Evolutionary conservation across 2,888 invertebrate genomes (phyloP), one percentile per base, ranked within the genome.

Genomic region (Nezara viridula): DNA sequence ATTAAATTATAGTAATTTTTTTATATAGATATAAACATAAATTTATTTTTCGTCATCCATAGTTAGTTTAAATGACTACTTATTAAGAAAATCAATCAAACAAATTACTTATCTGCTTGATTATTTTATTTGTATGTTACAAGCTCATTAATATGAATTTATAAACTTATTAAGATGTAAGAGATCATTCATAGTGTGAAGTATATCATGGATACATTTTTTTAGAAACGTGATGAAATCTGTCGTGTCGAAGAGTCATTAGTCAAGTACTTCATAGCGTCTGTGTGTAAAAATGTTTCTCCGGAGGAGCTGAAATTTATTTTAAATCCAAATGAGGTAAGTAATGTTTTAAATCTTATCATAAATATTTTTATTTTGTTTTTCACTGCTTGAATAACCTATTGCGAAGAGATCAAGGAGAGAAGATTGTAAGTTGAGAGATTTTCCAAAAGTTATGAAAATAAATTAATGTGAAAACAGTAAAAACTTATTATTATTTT

Each of bases 271-370:
- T 92, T 96, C 88, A 94, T 96, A 0, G 94, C 95, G 37, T 95
- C 95, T 92, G 92, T 95, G 91, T 94, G 94, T 86, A 94, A 94
- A 91, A 94, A 94, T 89, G 92, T 95, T n/a, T 93, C 94, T n/a
- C 92, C 93, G 21, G 93, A 93, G 77, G 93, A 93, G 6, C 93
- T 93, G 47, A 93, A 93, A 81, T 92, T 94, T 88, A 92, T 96
- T 87, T 93, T 96, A 50, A 96, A 96, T 93, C 96, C 96, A 52
- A 96, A 96, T 93, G 95, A 95, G 93, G 95, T 91, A 90, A 90
- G 87, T 81, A 21, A 88, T 60, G 6, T 1, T 10, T 0, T 55
- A n/a, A 55, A 12, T 52, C 5, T 5, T 7, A 24, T 52, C 5
- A 24, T 55, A 6, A 55, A 9, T 5, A 19, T 21, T 50, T 50